A percentile compares a stretch with the other conserved stretches of the same genome.
These are phyloP conservation scores for Macrophya annulata DNA, from an alignment of 2,888 invertebrate genomes.

Conservation along the genomic window DNA sequence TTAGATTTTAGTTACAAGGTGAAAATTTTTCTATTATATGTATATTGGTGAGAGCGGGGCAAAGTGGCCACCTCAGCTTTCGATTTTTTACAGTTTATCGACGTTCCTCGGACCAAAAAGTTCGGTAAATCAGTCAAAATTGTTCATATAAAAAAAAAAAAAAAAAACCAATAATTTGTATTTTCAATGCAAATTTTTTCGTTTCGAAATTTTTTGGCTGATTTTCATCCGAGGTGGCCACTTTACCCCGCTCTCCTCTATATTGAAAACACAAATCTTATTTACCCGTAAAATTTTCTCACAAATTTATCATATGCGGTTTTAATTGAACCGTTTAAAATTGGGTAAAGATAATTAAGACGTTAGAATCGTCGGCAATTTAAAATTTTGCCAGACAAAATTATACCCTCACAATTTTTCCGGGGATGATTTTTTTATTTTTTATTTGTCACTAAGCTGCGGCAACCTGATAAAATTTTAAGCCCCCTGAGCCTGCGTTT, in stretches of 20 bases:
- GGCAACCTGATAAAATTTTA: conserved; percentile 46
- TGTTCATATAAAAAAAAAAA: no score
- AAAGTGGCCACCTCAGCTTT: no score
- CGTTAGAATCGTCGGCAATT: neutral
- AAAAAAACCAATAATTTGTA: no score
- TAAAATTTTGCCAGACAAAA: neutral
- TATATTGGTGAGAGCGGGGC: no score
- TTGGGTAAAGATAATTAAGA: conserved; percentile 3
- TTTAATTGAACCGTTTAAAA: conserved; percentile 3
- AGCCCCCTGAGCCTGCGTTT: conserved; percentile 44
- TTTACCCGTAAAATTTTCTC: neutral
- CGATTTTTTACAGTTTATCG: no score
- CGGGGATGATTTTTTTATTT: neutral
- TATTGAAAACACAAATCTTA: neutral
- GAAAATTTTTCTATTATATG: neutral
- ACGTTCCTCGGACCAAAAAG: no score
- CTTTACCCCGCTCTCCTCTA: no score
- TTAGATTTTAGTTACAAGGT: neutral
- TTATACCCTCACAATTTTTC: conserved; percentile 12
- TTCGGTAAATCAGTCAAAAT: no score
- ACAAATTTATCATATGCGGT: neutral
- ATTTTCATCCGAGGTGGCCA: no score
- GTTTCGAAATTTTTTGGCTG: no score
- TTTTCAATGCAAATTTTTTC: no score
- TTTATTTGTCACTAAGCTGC: conserved; percentile 28